Base-by-base conservation (phyloP, 2,113 vertebrate genomes). In the Rhynchopsitta pachyrhyncha region DNA sequence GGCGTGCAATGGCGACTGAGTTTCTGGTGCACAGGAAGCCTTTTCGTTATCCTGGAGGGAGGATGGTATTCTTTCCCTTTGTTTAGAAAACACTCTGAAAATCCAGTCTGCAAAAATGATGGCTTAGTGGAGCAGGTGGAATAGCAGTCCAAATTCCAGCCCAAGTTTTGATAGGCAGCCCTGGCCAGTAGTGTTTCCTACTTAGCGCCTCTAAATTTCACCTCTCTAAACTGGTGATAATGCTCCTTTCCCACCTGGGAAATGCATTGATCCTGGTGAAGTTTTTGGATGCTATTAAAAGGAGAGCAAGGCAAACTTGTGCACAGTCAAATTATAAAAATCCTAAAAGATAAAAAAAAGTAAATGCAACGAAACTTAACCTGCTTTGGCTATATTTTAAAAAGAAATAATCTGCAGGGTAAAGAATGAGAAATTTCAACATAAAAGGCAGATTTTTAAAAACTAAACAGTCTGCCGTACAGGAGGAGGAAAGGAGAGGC, bases 61-160 rank as follows among this genome's bases (percentile, higher is more conserved):
- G 8, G 18, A 31, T 75, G 64, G 16, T 44, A 44, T 66, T 92
- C 7, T 42, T 82, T 52, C 11, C 17, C 78, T 86, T 89, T 53
- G 16, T 55, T 75, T 46, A 93, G 66, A 76, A 94, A 94, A 83
- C 47, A 57, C 13, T 49, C 57, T 82, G 70, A 86, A 94, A 95
- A 86, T 74, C 23, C 46, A 93, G 33, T 63, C 18, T 78, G 31
- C 46, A 84, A 59, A 84, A 59, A 49, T 60, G 20, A 59, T 24
- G 17, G 31, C 23, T 76, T 60, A 42, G 62, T 82, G 33, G 44
- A 83, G 37, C 23, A 94, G 63, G 35, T 29, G 9, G 11, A 41
- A 69, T 42, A 17, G n/a, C 31, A 81, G 42, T 73, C 18, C 37
- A 78, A 60, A 80, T 88, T 86, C 69, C 37, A 73, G n/a, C 25